phyloP scores from a whole-genome alignment of 2,113 vertebrate genomes.

The Ivindomyrus marchei region DNA sequence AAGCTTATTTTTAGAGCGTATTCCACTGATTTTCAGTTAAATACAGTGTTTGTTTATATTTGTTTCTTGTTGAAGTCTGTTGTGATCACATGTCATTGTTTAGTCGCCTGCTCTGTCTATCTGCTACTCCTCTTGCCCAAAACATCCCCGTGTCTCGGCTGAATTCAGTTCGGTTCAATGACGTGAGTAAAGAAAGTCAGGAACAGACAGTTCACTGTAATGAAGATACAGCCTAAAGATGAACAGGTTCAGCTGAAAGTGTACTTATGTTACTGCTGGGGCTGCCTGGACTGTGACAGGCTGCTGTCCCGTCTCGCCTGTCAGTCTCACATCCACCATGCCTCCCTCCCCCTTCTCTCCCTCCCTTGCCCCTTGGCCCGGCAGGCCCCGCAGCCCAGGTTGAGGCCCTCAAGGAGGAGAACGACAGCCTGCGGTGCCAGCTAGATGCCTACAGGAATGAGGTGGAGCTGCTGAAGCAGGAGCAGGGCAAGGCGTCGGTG shows the following conservation, averaged over 20 bases:
- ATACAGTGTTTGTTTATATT: not conserved
- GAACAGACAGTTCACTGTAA: not conserved
- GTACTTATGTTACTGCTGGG: not conserved
- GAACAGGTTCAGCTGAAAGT: not conserved
- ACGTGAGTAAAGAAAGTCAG: not conserved
- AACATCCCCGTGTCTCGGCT: not conserved
- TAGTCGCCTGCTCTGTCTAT: not conserved
- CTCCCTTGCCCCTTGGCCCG: not conserved
- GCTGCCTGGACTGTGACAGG: slow-evolving; percentile 12
- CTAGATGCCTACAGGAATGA: slow-evolving; percentile 90
- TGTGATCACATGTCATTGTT: not conserved
- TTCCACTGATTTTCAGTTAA: not conserved
- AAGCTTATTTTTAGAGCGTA: not conserved
- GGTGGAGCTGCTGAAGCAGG: slow-evolving; percentile 86
- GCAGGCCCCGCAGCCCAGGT: slow-evolving; percentile 69
- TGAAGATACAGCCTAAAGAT: not conserved
- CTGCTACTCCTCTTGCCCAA: not conserved
- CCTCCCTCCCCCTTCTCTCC: too few species aligned
- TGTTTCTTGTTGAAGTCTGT: not conserved
- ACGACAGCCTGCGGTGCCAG: slow-evolving; percentile 91
- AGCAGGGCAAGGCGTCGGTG: slow-evolving; percentile 73
- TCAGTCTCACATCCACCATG: not conserved
- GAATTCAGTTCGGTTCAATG: not conserved
- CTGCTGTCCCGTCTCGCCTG: not conserved
- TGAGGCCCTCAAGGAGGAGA: slow-evolving; percentile 89